A percentile compares a stretch with the other conserved stretches of the same genome.
Evolutionary conservation across 2,888 invertebrate species (phyloP).

Genomic region (Drosophila testacea): DNA sequence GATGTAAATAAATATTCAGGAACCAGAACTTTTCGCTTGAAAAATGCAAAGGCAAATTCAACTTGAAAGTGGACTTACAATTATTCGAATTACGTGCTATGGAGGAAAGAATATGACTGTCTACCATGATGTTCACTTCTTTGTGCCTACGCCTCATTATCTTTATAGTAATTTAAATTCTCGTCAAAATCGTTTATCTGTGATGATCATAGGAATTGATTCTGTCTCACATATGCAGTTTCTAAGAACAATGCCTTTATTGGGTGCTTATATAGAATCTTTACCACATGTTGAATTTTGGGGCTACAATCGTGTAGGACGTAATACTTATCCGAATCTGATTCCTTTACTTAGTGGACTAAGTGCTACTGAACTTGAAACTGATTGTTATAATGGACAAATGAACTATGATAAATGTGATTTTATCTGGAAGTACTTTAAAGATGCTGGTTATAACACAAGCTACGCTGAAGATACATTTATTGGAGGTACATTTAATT

Average conservation of each 20-base stretch:
- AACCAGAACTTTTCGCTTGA: not conserved
- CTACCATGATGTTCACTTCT: constrained; percentile 27
- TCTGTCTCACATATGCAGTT: constrained; percentile 24
- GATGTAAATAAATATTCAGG: not conserved
- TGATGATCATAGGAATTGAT: constrained; percentile 22
- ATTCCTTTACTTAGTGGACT: constrained; percentile 15
- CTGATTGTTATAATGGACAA: not conserved
- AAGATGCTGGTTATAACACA: constrained; percentile 2
- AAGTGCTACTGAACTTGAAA: not conserved
- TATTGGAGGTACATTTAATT: constrained; percentile 91
- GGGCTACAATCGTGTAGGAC: constrained; percentile 22
- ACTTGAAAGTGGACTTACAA: not conserved
- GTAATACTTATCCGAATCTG: constrained; percentile 19
- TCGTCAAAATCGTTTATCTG: not conserved
- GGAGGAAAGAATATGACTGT: not conserved
- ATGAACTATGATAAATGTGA: constrained; percentile 3
- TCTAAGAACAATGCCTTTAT: constrained; percentile 11
- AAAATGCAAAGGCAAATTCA: not conserved
- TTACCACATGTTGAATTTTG: constrained; percentile 22
- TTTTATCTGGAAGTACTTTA: constrained; percentile 14
- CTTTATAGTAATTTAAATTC: fast-evolving
- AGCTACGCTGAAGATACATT: constrained; percentile 91
- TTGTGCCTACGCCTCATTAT: not conserved
- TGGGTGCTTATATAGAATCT: not conserved
- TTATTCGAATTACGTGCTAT: constrained; percentile 6